Conservation (phyloP, 1,140 invertebrate genomes). For the Leptopilina boulardi region DNA sequence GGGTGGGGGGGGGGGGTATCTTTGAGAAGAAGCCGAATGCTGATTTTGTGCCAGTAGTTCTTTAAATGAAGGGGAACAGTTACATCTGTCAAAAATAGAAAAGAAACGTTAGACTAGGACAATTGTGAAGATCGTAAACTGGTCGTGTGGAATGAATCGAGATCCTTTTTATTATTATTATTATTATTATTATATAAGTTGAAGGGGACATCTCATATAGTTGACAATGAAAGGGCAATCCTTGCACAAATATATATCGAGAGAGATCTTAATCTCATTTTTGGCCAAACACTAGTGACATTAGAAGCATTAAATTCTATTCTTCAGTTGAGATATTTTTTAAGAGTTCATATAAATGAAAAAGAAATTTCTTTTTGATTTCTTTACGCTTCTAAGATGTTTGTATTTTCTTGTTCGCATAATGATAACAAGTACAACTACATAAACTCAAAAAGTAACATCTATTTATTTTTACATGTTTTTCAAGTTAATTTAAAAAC, state of each 20-base stretch:
- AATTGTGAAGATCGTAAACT: constrained; percentile 4
- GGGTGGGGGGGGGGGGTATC: too few species aligned
- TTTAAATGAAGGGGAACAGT: constrained; percentile 27
- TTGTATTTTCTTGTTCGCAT: too few species aligned
- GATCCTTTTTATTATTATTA: background rate
- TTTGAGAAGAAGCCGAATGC: background rate
- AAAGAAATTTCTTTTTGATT: too few species aligned
- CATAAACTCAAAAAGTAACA: too few species aligned
- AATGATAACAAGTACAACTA: too few species aligned
- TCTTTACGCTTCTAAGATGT: too few species aligned
- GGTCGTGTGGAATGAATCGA: constrained; percentile 17
- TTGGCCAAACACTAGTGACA: constrained; percentile 14
- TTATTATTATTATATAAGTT: background rate
- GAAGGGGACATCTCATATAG: background rate
- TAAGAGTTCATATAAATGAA: background rate
- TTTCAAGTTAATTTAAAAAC: too few species aligned
- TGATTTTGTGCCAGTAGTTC: constrained; percentile 10
- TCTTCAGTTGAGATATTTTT: background rate
- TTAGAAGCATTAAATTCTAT: constrained; percentile 6
- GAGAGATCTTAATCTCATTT: constrained; percentile 13
- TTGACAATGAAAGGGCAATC: constrained; percentile 17
- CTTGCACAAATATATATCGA: constrained; percentile 22
- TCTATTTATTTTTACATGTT: too few species aligned
- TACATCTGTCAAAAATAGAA: constrained; percentile 7
- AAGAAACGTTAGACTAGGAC: constrained; percentile 21